Conservation (phyloP, 2,888 invertebrate genomes). For the Calameuta filiformis region DNA sequence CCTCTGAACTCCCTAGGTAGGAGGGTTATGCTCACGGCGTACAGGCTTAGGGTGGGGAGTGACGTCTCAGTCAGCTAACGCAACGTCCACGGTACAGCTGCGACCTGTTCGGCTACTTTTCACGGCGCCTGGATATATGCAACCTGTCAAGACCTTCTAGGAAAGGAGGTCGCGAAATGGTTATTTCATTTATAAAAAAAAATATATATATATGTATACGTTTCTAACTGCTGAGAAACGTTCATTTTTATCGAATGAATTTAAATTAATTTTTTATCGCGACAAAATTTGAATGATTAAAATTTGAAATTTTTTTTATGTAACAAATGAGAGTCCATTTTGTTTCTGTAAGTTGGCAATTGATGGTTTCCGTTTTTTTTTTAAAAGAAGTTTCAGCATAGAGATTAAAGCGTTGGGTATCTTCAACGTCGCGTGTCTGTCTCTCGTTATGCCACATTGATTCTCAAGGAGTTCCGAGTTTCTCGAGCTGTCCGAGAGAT, state of each 20-base stretch:
- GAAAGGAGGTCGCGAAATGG: background rate
- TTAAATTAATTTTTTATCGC: background rate
- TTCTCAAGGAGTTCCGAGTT: background rate
- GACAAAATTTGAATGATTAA: background rate
- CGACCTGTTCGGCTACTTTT: background rate
- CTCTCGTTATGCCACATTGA: conserved; percentile 1
- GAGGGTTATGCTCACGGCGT: conserved; percentile 23
- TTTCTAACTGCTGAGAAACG: too few species aligned
- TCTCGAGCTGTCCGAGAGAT: background rate
- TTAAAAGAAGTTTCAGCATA: background rate
- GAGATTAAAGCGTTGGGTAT: background rate
- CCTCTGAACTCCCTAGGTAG: conserved; percentile 21
- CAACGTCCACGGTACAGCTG: conserved; percentile 5
- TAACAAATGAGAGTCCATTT: background rate
- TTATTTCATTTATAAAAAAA: background rate
- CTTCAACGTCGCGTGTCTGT: background rate
- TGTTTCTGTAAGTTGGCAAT: background rate
- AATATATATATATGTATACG: too few species aligned
- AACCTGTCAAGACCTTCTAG: background rate
- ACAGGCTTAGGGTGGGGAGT: conserved; percentile 41
- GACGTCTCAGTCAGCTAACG: conserved; percentile 53
- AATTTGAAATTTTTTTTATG: background rate
- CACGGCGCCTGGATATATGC: background rate
- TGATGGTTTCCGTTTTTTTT: background rate
- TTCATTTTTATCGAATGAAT: background rate